Base-by-base conservation (phyloP, 2,113 vertebrate genomes). In the Pitta sordida region DNA sequence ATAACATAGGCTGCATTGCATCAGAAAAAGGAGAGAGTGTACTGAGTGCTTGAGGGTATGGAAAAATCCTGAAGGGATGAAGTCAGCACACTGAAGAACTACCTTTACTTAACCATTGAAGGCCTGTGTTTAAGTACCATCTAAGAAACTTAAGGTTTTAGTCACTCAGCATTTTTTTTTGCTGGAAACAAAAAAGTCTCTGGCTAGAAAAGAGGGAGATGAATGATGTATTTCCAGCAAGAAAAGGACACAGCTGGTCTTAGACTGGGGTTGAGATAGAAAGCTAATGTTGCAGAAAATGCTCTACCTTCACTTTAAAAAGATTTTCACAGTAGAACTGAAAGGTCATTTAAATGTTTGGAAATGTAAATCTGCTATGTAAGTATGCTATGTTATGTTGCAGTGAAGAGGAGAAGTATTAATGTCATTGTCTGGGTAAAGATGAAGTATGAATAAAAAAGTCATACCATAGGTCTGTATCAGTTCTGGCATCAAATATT, bases 1-100 rank as follows among this genome's bases (percentile, higher is more conserved):
- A 94, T 95, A 95, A 91, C 75, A 79, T n/a, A 59, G 49, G 32
- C 52, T 90, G 81, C 77, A 87, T 94, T 95, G 89, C 92, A 97
- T 96, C 92, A 96, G 94, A 93, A 95, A 77, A 79, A 88, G 17
- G 52, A 83, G 63, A 96, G 89, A 82, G 23, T 63, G 51, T 90
- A 88, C 73, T 74, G 91, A 14, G 5, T 46, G 56, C 78, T 69
- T 88, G 64, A 88, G 39, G 36, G 44, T 34, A 48, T 85, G 87
- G 75, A 75, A 96, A 96, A 94, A 86, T 55, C 51, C 67, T 1
- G 0, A 81, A 89, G 43, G 41, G 43, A 91, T 95, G 89, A 96
- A 93, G 92, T 92, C 93, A 96, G 52, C 59, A 83, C 1, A 12
- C 64, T 71, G 24, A 79, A 91, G 58, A 76, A 64, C 53, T 60